Evolutionary conservation across 2,113 vertebrate species (phyloP).

Genomic region (Leptobrachium leishanense): DNA sequence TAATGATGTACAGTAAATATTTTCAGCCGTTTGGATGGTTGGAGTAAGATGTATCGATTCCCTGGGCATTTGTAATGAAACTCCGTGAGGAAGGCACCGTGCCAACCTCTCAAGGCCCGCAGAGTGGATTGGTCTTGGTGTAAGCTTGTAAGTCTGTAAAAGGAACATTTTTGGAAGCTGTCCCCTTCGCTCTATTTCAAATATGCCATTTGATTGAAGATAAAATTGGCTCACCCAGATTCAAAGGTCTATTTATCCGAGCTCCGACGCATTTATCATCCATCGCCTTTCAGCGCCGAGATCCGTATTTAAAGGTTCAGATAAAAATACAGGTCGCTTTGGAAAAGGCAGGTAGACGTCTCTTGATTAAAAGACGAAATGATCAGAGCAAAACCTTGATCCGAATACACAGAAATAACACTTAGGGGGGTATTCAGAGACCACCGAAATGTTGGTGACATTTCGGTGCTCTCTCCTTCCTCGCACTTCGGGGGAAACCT

Average conservation of each 20-base stretch:
- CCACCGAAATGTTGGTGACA: no score
- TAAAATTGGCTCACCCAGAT: conserved; percentile 27
- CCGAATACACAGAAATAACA: no score
- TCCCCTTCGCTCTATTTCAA: conserved; percentile 13
- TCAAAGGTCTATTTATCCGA: conserved; percentile 35
- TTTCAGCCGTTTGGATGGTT: conserved; percentile 34
- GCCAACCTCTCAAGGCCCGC: conserved; percentile 24
- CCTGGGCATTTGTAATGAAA: conserved; percentile 27
- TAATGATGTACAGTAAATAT: conserved; percentile 46
- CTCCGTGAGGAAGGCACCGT: conserved; percentile 5
- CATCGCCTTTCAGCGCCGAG: neutral
- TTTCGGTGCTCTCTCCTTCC: no score
- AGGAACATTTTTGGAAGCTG: conserved; percentile 25
- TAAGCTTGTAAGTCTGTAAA: conserved; percentile 26
- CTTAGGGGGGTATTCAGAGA: no score
- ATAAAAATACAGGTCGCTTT: no score
- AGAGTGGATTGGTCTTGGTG: conserved; percentile 23
- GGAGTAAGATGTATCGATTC: conserved; percentile 40
- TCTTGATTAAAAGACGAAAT: no score
- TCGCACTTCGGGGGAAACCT: no score
- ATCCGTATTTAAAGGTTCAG: no score
- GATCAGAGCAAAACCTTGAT: no score
- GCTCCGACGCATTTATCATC: neutral
- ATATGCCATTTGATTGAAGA: conserved; percentile 33
- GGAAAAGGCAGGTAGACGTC: no score